These are phyloP conservation scores for Caenorhabditis imperialis DNA, from an alignment of 2,888 invertebrate genomes.

Conservation along the genomic window DNA sequence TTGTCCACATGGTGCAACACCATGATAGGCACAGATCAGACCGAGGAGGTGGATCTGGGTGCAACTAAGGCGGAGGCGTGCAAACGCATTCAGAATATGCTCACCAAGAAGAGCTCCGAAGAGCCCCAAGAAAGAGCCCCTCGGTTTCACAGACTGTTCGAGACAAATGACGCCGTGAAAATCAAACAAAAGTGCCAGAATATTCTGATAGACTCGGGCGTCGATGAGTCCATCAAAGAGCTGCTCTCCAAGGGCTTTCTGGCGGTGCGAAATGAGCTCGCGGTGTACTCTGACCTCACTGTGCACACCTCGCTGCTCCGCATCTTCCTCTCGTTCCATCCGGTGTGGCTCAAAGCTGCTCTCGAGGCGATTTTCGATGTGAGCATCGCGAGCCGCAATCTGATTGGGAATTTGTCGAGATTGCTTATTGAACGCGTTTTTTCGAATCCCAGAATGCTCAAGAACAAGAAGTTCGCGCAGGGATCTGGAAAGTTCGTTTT, in stretches of 20 bases:
- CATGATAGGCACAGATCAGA: conserved; percentile 36
- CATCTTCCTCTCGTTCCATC: conserved; percentile 62
- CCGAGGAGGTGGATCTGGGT: conserved; percentile 61
- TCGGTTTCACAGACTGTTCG: conserved; percentile 25
- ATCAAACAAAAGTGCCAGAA: conserved; percentile 16
- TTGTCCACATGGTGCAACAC: conserved; percentile 58
- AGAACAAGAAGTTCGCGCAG: conserved; percentile 61
- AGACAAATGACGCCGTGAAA: conserved; percentile 25
- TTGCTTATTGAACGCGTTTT: conserved; percentile 59
- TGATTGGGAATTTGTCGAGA: conserved; percentile 32
- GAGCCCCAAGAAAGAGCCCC: conserved; percentile 1
- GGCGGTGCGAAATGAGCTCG: conserved; percentile 12
- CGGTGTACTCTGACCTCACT: conserved; percentile 33
- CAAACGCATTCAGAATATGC: conserved; percentile 33
- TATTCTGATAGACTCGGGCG: conserved; percentile 29
- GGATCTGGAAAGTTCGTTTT: conserved; percentile 61
- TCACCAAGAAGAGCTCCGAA: conserved; percentile 7
- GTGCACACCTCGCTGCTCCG: conserved; percentile 58
- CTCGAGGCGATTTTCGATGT: conserved; percentile 61
- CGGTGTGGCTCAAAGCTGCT: conserved; percentile 58
- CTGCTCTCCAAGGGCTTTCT: conserved; percentile 25
- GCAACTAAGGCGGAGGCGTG: conserved; percentile 51
- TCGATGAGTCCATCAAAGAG: conserved; percentile 20
- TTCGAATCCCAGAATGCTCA: conserved; percentile 48
- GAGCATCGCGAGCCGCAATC: conserved; percentile 5